Evolutionary conservation across 2,888 invertebrate species (phyloP), one percentile per base, ranked within the genome.

Genomic region (Sympetrum striolatum): DNA sequence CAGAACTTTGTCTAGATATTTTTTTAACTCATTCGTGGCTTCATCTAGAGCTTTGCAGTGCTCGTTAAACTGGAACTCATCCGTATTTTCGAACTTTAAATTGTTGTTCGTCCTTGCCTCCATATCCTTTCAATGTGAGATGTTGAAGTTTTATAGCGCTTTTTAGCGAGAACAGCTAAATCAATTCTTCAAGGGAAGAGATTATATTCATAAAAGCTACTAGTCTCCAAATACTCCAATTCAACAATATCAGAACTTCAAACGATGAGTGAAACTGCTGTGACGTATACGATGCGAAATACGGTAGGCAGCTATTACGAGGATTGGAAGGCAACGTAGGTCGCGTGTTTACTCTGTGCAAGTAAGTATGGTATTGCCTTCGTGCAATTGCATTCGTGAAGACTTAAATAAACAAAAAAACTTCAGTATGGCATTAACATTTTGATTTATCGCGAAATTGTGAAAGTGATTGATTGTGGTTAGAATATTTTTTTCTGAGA

Each of bases 311-410:
- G 35, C n/a, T 86, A 60, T 86, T 86, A 37, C 35, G 31, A 86
- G 73, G 37, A 60, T 37, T 86, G 60, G 35, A 86, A 86, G 86
- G 86, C 86, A 86, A 86, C 86, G 60, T 86, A 86, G 86, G 86
- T 86, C 86, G 86, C 86, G 86, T 86, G 86, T 86, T 86, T 86
- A 86, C 86, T 37, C 64, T 22, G 58, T 86, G 60, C 35, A 60
- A 86, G 86, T 86, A 86, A 86, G 86, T 60, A 86, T 86, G 86
- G 60, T 60, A 37, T 60, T 37, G 86, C 60, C 35, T 35, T 35
- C 60, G 35, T 37, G 15, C n/a, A 86, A 64, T 86, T 86, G 86
- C 60, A 60, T 37, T 8, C 31, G n/a, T 60, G 35, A 60, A 86
- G 10, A 18, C 60, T 35, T 37, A n/a, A 53, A 18, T 53, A 53